Conservation (phyloP, 2,113 vertebrate genomes). For the human (Homo sapiens) region DNA sequence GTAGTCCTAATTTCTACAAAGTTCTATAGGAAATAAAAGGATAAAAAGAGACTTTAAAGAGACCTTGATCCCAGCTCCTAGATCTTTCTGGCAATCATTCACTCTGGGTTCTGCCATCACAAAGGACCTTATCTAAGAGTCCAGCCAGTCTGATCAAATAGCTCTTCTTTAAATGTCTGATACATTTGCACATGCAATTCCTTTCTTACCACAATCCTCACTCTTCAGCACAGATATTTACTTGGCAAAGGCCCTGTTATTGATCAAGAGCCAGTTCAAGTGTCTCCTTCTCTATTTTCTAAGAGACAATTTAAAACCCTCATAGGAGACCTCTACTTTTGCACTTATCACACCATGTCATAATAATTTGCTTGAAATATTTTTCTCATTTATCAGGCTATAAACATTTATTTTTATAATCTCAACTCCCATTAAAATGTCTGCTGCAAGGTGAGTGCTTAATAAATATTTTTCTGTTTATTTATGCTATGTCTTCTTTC, state of each 20-base stretch:
- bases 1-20: background rate
- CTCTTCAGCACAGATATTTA: background rate
- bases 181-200: background rate
- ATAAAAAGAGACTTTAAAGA: background rate
- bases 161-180: background rate
- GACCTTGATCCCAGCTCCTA: background rate
- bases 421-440: background rate
- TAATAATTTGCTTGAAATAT: background rate
- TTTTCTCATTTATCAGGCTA: background rate
- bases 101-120: background rate
- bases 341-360: background rate
- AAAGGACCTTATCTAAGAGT: background rate
- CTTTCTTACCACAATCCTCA: background rate
- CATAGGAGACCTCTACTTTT: background rate
- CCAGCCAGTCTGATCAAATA: background rate
- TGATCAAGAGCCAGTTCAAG: background rate
- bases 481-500: background rate
- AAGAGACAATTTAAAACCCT: background rate
- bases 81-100: background rate
- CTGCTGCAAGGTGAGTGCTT: background rate
- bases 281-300: background rate
- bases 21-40: background rate
- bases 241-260: background rate
- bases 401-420: background rate
- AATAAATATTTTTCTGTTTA: conserved; percentile 21